Base-by-base conservation (phyloP, 2,113 vertebrate genomes). In the Casuarius casuarius region DNA sequence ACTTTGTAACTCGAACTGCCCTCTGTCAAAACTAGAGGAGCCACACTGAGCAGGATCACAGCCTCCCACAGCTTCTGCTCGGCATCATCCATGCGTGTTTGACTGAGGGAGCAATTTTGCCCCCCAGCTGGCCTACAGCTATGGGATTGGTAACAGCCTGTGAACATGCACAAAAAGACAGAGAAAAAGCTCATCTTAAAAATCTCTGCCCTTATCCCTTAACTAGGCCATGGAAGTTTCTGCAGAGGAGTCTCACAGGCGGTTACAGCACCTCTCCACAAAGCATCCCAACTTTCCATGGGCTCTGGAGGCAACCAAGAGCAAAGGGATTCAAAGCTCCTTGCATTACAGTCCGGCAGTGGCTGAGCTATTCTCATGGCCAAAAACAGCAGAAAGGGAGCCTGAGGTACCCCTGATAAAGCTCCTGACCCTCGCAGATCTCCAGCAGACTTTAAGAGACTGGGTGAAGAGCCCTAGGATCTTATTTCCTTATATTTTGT, bases 131-230 rank as follows among this genome's bases (percentile, higher is more conserved):
- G 3, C 14, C 63, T 31, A 4, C 40, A 54, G 16, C 46, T 74
- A 59, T 52, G 13, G 35, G 29, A 25, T 26, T 15, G 59, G 54
- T 75, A 85, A 49, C 67, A 75, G 44, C n/a, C n/a, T 76, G 66
- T 33, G 7, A 61, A 49, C 16, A n/a, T 0, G 1, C 31, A 10
- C 0, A 0, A 3, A 0, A 1, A 46, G 38, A 13, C 26, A 18
- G 26, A 12, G 10, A 78, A 9, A 20, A 12, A 15, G 28, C 20
- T 17, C 31, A 31, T 16, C 7, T 13, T 48, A 46, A 9, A 42
- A 49, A 52, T 33, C 44, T 79, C 68, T 82, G 31, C 5, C 25
- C 22, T n/a, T 7, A 56, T 1, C 11, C 8, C 49, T 78, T 44
- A 28, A 3, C 42, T 87, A 29, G 31, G 54, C 52, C 9, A 5